A percentile compares a stretch with the other conserved stretches of the same genome.
Conservation (phyloP, 2,797 vertebrate species). For the Muraenolepis orangiensis region DNA sequence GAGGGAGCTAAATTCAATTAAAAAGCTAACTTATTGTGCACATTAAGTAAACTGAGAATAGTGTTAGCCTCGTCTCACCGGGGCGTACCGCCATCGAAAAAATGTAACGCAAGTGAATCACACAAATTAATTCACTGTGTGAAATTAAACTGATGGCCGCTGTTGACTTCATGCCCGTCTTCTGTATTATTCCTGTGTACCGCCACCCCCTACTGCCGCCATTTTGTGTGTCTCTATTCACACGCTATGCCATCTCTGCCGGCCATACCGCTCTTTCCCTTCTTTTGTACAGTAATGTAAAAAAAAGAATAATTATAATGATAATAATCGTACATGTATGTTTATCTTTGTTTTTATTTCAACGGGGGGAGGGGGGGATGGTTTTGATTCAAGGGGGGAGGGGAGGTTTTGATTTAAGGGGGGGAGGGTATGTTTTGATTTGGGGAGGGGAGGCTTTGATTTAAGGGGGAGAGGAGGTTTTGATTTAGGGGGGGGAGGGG, state of each 20-base stretch:
- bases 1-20: no score
- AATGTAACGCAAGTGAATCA: not conserved
- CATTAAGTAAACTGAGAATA: not conserved
- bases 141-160: conserved; percentile 14
- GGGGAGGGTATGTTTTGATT: conserved; percentile 50
- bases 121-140: conserved; percentile 16
- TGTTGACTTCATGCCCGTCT: conserved; percentile 47
- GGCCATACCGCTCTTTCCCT: conserved; percentile 32
- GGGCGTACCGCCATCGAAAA: no score
- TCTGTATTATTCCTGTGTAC: conserved; percentile 50
- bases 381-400: conserved; percentile 45
- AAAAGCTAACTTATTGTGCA: not conserved
- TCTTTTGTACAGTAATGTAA: conserved; percentile 75
- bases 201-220: conserved; percentile 33
- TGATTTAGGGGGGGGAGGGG: conserved; percentile 36
- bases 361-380: conserved; percentile 15
- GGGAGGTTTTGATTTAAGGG: conserved; percentile 42
- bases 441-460: conserved; percentile 22
- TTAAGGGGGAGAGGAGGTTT: no score
- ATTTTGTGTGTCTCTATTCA: conserved; percentile 42
- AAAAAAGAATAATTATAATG: conserved; percentile 34
- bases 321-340: conserved; percentile 60
- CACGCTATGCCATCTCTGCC: conserved; percentile 47
- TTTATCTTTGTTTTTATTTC: conserved; percentile 43
- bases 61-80: not conserved